Conservation (phyloP, 2,797 vertebrate species). For the Neostethus bicornis region DNA sequence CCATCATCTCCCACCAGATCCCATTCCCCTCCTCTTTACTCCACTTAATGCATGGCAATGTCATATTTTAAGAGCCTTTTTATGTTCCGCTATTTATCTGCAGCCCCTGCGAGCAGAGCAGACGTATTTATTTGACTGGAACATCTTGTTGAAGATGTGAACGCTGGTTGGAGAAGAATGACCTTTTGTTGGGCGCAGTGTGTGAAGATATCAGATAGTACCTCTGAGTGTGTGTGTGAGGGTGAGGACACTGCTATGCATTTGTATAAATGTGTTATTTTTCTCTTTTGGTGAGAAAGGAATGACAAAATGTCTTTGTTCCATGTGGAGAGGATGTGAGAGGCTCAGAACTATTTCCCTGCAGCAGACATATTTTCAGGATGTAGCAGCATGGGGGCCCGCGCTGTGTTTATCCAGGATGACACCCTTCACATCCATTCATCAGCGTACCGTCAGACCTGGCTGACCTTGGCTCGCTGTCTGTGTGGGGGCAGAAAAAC, state of each 20-base stretch:
- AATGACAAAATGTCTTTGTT: slow-evolving; percentile 29
- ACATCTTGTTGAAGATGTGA: slow-evolving; percentile 32
- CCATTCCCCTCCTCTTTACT: slow-evolving; percentile 7
- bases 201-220: slow-evolving; percentile 8
- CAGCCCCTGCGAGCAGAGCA: slow-evolving; percentile 37
- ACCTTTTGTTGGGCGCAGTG: slow-evolving; percentile 43
- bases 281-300: slow-evolving; percentile 5
- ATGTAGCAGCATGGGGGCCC: slow-evolving; percentile 67
- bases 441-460: slow-evolving; percentile 67
- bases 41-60: slow-evolving; percentile 44
- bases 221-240: not conserved
- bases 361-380: slow-evolving; percentile 67
- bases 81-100: slow-evolving; percentile 59
- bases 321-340: slow-evolving; percentile 49
- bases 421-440: slow-evolving; percentile 71
- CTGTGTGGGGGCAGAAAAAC: slow-evolving; percentile 18
- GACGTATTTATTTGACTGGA: slow-evolving; percentile 57
- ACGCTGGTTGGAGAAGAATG: slow-evolving; percentile 32
- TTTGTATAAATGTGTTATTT: slow-evolving; percentile 15
- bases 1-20: slow-evolving; percentile 1
- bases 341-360: slow-evolving; percentile 57
- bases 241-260: not conserved
- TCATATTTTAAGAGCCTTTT: slow-evolving; percentile 71
- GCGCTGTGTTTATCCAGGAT: slow-evolving; percentile 70
- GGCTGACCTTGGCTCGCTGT: slow-evolving; percentile 58